Conservation (phyloP, 1,140 invertebrate genomes). For the Pseudomyrmex flavicornis region DNA sequence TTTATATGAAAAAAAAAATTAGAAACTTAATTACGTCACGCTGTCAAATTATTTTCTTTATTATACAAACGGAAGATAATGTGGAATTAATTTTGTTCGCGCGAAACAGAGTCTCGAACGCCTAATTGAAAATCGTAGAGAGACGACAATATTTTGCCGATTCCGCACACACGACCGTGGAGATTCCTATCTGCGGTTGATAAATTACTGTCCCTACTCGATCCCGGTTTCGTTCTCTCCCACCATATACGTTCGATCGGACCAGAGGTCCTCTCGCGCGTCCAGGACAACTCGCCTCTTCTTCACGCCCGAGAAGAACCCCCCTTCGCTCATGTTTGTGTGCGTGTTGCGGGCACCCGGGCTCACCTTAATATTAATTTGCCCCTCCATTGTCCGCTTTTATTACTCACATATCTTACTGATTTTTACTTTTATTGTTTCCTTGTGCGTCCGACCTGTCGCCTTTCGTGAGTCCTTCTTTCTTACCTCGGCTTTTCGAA, state of each 20-base stretch:
- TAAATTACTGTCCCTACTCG: conserved; percentile 84
- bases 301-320: conserved; percentile 61
- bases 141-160: conserved; percentile 77
- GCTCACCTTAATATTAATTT: conserved; percentile 83
- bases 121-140: background rate
- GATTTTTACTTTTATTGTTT: conserved; percentile 72
- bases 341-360: conserved; percentile 37
- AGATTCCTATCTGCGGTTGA: conserved; percentile 84
- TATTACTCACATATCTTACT: conserved; percentile 83
- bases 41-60: background rate
- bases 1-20: background rate
- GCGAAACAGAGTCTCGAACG: background rate
- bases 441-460: conserved; percentile 47
- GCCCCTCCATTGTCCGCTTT: conserved; percentile 82
- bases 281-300: conserved; percentile 45
- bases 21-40: background rate
- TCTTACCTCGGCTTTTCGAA: conserved; percentile 35
- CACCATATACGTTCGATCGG: conserved; percentile 35
- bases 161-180: conserved; percentile 81
- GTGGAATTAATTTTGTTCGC: background rate
- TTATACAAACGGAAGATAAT: background rate
- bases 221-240: conserved; percentile 66
- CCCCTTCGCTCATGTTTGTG: background rate
- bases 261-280: conserved; percentile 2
- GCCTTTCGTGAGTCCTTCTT: conserved; percentile 16